phyloP scores from a whole-genome alignment of 2,888 invertebrate genomes.

The Acrobasis consociella region DNA sequence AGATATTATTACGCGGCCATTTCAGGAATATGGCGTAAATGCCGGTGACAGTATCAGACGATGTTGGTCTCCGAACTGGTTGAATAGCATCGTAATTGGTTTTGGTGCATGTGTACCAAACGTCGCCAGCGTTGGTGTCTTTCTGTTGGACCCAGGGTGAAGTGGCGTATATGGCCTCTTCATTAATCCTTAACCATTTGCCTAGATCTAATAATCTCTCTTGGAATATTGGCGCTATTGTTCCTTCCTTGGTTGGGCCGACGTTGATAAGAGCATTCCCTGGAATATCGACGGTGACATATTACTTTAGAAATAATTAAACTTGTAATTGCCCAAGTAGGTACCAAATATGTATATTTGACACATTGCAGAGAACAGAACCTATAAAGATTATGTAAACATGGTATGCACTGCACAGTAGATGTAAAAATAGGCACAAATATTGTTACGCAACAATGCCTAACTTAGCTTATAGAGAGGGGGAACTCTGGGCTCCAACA shows the following conservation, averaged over 20 bases:
- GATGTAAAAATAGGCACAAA: too few relatives aligned
- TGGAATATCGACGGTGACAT: conserved; percentile 45
- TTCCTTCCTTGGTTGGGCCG: conserved; percentile 95
- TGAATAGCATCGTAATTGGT: conserved; percentile 43
- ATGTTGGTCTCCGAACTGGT: conserved; percentile 45
- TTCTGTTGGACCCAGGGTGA: conserved; percentile 92
- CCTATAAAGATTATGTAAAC: too few relatives aligned
- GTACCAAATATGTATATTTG: not conserved
- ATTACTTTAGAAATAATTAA: not conserved
- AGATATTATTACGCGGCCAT: conserved; percentile 85
- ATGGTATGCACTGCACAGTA: too few relatives aligned
- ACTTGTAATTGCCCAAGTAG: not conserved
- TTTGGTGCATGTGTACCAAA: conserved; percentile 87
- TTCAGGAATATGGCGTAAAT: conserved; percentile 87
- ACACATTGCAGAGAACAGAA: too few relatives aligned
- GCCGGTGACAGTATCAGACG: conserved; percentile 44
- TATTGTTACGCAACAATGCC: too few relatives aligned
- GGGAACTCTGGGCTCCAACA: too few relatives aligned
- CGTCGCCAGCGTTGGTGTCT: conserved; percentile 86
- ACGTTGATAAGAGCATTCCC: conserved; percentile 92
- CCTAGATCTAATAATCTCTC: conserved; percentile 91
- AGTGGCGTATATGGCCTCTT: conserved; percentile 92
- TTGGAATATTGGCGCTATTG: conserved; percentile 92
- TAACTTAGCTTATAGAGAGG: too few relatives aligned
- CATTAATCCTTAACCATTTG: conserved; percentile 91